phyloP scores from a whole-genome alignment of 2,113 vertebrate species.

The Corvus hawaiiensis region DNA sequence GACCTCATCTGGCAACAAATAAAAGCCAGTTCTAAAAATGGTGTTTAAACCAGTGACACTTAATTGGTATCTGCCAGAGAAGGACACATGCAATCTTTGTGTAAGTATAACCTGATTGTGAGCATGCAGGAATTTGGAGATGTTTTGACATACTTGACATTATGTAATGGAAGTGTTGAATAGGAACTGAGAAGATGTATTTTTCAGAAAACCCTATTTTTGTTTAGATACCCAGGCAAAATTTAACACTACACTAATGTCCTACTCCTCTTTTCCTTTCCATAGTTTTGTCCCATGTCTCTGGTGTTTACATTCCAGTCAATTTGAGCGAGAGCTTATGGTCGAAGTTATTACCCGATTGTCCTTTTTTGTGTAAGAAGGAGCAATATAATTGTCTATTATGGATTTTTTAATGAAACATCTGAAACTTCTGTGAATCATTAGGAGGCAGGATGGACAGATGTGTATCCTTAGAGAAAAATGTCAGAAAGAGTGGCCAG shows the following conservation, averaged over 20 bases:
- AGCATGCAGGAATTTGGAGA: slow-evolving; percentile 2
- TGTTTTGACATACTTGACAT: slow-evolving; percentile 42
- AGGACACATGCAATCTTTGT: slow-evolving; percentile 40
- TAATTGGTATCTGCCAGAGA: slow-evolving; percentile 1
- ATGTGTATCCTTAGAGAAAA: background rate
- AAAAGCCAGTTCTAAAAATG: background rate
- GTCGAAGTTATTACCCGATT: background rate
- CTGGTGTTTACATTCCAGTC: slow-evolving; percentile 14
- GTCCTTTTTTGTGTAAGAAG: background rate
- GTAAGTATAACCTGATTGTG: slow-evolving; percentile 13
- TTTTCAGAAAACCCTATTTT: background rate
- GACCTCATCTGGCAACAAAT: background rate
- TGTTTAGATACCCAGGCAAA: slow-evolving; percentile 8
- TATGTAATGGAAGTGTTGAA: slow-evolving; percentile 45
- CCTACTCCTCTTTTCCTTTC: slow-evolving; percentile 1
- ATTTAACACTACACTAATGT: background rate
- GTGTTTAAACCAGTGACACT: background rate
- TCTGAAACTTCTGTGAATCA: background rate
- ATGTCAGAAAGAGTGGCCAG: background rate
- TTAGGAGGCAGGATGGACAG: background rate
- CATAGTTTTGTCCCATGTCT: background rate
- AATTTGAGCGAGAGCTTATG: background rate
- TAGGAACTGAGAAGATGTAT: background rate
- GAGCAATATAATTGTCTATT: background rate
- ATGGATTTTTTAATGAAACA: background rate